These are phyloP conservation scores for Eupsittula cactorum DNA, from an alignment of 2,113 vertebrate species.

Conservation along the genomic window DNA sequence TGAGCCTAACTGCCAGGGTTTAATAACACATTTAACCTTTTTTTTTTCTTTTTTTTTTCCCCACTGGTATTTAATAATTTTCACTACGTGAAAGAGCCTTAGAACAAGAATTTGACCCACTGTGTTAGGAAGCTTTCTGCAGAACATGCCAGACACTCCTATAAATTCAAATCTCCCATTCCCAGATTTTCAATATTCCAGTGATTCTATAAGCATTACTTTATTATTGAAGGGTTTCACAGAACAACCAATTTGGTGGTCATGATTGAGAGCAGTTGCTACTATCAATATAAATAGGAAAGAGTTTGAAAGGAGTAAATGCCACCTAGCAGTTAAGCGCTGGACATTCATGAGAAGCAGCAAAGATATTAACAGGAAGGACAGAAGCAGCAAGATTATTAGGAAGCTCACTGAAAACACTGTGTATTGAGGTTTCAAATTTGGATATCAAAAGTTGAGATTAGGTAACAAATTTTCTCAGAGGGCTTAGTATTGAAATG, in stretches of 20 bases:
- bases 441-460: not conserved
- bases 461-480: not conserved
- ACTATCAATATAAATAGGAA: not conserved
- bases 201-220: not conserved
- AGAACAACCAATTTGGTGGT: not conserved
- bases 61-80: not conserved
- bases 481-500: not conserved
- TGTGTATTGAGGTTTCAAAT: not conserved
- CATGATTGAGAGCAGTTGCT: not conserved
- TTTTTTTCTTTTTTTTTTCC: not conserved
- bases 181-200: not conserved
- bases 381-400: not conserved
- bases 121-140: not conserved
- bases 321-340: fast-evolving
- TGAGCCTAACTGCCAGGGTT: fast-evolving
- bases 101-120: not conserved
- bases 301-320: not conserved
- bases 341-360: not conserved
- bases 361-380: not conserved
- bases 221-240: not conserved
- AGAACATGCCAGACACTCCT: not conserved
- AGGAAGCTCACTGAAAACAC: not conserved
- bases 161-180: not conserved
- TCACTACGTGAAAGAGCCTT: not conserved
- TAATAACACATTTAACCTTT: not conserved